These are phyloP conservation scores for Drosophila neonasuta DNA, from an alignment of 2,888 invertebrate species.

Conservation along the genomic window DNA sequence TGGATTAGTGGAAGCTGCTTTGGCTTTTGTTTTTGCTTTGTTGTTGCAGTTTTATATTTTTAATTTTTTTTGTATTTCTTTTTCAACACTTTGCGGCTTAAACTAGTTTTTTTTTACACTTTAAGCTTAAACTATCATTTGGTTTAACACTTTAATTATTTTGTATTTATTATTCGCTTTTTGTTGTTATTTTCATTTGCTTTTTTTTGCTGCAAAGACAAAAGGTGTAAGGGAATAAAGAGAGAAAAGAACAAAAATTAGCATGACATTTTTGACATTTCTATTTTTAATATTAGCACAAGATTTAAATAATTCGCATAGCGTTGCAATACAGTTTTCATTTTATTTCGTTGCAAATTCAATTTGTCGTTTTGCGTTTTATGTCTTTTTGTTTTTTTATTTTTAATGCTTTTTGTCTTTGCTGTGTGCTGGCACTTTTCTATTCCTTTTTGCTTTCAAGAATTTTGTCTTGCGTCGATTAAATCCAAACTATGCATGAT, in stretches of 20 bases:
- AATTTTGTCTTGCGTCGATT: slow-evolving; percentile 29
- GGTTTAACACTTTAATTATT: slow-evolving; percentile 69
- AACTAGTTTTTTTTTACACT: slow-evolving; percentile 67
- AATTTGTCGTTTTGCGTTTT: neutral
- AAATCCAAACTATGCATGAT: slow-evolving; percentile 29
- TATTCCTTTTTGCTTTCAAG: slow-evolving; percentile 16
- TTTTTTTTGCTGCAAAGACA: slow-evolving; percentile 51
- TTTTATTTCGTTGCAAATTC: neutral
- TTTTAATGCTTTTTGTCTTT: slow-evolving; percentile 11
- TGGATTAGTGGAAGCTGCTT: slow-evolving; percentile 50
- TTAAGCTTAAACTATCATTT: slow-evolving; percentile 73
- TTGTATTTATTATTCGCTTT: slow-evolving; percentile 23
- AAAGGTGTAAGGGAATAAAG: slow-evolving; percentile 29
- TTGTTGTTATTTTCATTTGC: slow-evolving; percentile 26
- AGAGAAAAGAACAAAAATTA: slow-evolving; percentile 56
- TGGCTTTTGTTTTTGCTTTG: slow-evolving; percentile 24
- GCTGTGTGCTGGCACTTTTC: slow-evolving; percentile 18
- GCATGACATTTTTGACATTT: slow-evolving; percentile 32
- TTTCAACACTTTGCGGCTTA: slow-evolving; percentile 58
- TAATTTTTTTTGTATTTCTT: slow-evolving; percentile 7
- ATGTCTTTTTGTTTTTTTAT: neutral
- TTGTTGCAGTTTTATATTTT: slow-evolving; percentile 19
- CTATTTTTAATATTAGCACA: slow-evolving; percentile 15
- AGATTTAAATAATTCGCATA: neutral
- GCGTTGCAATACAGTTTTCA: slow-evolving; percentile 15